A percentile compares a stretch with the other conserved stretches of the same genome.
Conservation (phyloP, 2,113 vertebrate genomes). For the Anguilla japonica region DNA sequence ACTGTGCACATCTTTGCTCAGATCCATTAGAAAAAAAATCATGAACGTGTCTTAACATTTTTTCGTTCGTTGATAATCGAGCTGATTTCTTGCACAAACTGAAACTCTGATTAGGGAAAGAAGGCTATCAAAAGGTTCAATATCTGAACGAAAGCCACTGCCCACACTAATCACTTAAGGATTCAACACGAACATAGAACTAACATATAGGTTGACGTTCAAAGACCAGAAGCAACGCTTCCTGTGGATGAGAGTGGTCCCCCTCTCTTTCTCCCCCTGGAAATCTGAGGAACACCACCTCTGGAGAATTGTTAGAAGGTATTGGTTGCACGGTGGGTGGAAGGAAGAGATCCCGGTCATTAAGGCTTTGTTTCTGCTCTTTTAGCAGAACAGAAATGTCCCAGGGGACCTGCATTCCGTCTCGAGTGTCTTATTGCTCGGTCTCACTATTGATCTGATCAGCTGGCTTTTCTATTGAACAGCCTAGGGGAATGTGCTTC, state of each 20-base stretch:
- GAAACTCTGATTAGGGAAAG: background rate
- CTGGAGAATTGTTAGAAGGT: background rate
- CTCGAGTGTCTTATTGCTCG: background rate
- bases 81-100: background rate
- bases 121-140: background rate
- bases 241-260: background rate
- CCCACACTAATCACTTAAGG: background rate
- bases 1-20: background rate
- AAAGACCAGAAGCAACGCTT: background rate
- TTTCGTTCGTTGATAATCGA: background rate
- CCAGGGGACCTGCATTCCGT: background rate
- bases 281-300: background rate
- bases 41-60: background rate
- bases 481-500: background rate
- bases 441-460: conserved; percentile 21
- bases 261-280: background rate
- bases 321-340: background rate
- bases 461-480: conserved; percentile 16
- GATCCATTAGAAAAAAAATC: background rate
- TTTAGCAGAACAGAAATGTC: background rate
- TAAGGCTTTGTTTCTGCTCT: background rate
- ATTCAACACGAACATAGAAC: background rate
- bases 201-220: background rate
- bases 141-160: conserved; percentile 11
- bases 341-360: background rate